These are phyloP conservation scores for Callinectes sapidus DNA, from an alignment of 2,888 invertebrate genomes.

Conservation along the genomic window DNA sequence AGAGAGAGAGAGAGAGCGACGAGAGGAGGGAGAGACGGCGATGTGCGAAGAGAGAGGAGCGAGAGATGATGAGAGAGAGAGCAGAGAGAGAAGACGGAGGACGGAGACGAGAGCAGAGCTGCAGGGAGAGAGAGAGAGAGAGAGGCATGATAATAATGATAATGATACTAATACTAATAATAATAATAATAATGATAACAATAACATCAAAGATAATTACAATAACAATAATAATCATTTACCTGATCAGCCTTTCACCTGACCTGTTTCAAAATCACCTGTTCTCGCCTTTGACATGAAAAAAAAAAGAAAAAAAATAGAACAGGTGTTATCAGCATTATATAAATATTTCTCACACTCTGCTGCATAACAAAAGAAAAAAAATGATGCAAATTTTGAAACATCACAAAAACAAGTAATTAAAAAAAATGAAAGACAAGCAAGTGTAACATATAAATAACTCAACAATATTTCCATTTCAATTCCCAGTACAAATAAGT, in stretches of 20 bases:
- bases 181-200: no score
- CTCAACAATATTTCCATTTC: no score
- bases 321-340: not conserved
- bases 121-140: no score
- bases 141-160: not conserved
- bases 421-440: not conserved
- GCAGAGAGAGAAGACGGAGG: not conserved
- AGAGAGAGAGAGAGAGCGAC: not conserved
- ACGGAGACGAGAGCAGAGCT: not conserved
- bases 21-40: not conserved
- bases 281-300: not conserved
- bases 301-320: not conserved
- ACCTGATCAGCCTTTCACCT: not conserved
- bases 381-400: not conserved
- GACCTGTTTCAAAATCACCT: not conserved
- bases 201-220: no score
- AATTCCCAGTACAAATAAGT: no score
- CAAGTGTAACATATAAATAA: no score
- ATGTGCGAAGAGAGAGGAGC: not conserved
- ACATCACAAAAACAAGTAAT: not conserved
- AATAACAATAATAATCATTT: not conserved
- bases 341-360: not conserved
- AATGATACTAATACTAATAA: no score
- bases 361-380: not conserved
- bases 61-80: not conserved